Percentiles rank a stretch among this genome's conserved stretches.
Conservation (phyloP, 2,888 invertebrate species). For the Heliothis peltigera region DNA sequence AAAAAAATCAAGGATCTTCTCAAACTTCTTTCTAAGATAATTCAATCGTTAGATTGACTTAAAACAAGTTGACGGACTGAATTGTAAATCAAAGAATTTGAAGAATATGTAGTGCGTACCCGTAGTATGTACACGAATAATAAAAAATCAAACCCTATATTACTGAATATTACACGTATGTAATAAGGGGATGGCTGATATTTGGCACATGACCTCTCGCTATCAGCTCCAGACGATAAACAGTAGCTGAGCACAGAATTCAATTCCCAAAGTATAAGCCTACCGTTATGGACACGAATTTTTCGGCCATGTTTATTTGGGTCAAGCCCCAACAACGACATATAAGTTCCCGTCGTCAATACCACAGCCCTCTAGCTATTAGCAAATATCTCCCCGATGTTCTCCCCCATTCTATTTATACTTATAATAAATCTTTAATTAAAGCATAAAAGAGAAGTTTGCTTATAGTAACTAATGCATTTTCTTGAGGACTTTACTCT, state of each 20-base stretch:
- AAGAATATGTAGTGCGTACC: slow-evolving; percentile 4
- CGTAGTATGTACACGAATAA: slow-evolving; percentile 6
- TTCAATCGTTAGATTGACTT: slow-evolving; percentile 12
- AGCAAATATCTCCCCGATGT: slow-evolving; percentile 62
- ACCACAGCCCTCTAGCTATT: slow-evolving; percentile 66
- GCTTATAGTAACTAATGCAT: background rate
- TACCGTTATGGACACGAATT: slow-evolving; percentile 77
- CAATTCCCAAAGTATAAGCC: slow-evolving; percentile 79
- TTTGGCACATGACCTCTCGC: slow-evolving; percentile 64
- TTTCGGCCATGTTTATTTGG: slow-evolving; percentile 80
- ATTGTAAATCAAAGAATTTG: slow-evolving; percentile 11
- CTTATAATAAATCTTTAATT: slow-evolving; percentile 48
- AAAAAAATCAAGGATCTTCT: slow-evolving; percentile 28
- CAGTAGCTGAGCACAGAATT: slow-evolving; percentile 72
- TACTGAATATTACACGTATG: slow-evolving; percentile 21
- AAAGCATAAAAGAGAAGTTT: slow-evolving; percentile 18
- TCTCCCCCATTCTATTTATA: slow-evolving; percentile 52
- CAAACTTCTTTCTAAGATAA: slow-evolving; percentile 27
- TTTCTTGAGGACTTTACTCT: background rate
- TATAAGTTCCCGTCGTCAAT: slow-evolving; percentile 80
- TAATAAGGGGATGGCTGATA: slow-evolving; percentile 63
- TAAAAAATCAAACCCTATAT: slow-evolving; percentile 42
- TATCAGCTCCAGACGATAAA: slow-evolving; percentile 69
- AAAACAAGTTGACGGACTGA: slow-evolving; percentile 21
- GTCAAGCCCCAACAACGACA: slow-evolving; percentile 75